phyloP scores from a whole-genome alignment of 2,888 invertebrate genomes.

The Eupithecia exiguata region DNA sequence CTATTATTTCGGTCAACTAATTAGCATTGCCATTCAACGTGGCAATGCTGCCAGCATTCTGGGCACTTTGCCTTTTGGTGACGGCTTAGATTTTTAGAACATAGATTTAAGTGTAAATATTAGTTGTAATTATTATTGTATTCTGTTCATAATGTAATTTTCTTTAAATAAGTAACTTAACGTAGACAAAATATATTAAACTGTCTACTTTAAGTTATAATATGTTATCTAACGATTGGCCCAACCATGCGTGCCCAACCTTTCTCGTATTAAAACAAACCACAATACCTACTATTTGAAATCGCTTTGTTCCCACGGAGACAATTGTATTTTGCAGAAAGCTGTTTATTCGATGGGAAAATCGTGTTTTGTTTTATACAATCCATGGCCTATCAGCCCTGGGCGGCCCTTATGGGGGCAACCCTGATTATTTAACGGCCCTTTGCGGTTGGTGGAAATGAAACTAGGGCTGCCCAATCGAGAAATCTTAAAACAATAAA shows the following conservation, averaged over 20 bases:
- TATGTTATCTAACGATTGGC: background rate
- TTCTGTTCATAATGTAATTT: no score
- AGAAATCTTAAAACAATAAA: background rate
- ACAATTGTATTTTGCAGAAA: constrained; percentile 11
- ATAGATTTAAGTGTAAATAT: no score
- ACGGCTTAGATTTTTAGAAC: no score
- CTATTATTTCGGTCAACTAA: no score
- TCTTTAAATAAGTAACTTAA: no score
- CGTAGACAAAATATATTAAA: no score
- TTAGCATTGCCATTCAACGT: no score
- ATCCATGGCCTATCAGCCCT: background rate
- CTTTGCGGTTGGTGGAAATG: constrained; percentile 1
- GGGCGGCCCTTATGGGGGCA: constrained; percentile 27
- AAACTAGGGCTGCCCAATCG: constrained; percentile 6
- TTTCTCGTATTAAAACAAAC: background rate
- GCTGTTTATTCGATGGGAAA: constrained; percentile 24
- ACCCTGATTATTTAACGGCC: constrained; percentile 24
- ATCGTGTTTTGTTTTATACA: constrained; percentile 42
- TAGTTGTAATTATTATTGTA: no score
- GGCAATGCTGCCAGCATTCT: no score
- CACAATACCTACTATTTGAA: background rate
- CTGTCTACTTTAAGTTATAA: no score
- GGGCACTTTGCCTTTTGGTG: no score
- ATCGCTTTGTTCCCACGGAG: background rate
- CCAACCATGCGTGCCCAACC: background rate